Conservation (phyloP, 2,888 invertebrate genomes). For the Philopedon plagiatum region DNA sequence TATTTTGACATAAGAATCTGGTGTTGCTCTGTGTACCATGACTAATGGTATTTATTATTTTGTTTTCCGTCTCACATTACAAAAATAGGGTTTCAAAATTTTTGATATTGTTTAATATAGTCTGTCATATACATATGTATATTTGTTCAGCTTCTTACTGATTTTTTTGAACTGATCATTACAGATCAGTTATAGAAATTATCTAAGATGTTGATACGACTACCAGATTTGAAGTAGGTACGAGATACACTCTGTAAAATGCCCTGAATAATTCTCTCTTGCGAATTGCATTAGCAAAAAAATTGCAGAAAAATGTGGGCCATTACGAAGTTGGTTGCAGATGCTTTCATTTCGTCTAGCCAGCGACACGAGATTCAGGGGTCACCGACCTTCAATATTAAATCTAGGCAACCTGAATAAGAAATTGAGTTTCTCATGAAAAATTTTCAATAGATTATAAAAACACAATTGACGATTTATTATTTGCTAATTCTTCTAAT, state of each 20-base stretch:
- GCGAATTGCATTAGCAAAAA: constrained; percentile 46
- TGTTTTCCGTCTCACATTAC: too few species aligned
- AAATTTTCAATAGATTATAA: constrained; percentile 35
- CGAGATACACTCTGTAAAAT: constrained; percentile 34
- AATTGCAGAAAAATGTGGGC: constrained; percentile 59
- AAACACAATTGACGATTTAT: constrained; percentile 25
- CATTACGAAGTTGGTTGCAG: constrained; percentile 58
- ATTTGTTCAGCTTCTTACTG: too few species aligned
- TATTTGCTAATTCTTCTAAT: constrained; percentile 24
- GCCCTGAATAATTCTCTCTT: constrained; percentile 42
- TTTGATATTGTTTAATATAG: too few species aligned
- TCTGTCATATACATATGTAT: too few species aligned
- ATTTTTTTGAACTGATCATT: too few species aligned
- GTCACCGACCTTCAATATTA: constrained; percentile 56
- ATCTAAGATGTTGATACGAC: too few species aligned
- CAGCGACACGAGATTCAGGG: constrained; percentile 56
- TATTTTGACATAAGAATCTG: too few species aligned
- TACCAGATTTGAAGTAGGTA: too few species aligned
- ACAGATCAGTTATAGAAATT: too few species aligned
- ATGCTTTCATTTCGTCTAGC: constrained; percentile 61
- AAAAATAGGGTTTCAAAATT: too few species aligned
- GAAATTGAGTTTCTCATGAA: constrained; percentile 53
- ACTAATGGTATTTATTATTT: too few species aligned
- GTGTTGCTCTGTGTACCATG: too few species aligned
- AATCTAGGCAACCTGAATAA: constrained; percentile 60